These are phyloP conservation scores for Yponomeuta malinellus DNA, from an alignment of 2,888 invertebrate species.

Conservation along the genomic window DNA sequence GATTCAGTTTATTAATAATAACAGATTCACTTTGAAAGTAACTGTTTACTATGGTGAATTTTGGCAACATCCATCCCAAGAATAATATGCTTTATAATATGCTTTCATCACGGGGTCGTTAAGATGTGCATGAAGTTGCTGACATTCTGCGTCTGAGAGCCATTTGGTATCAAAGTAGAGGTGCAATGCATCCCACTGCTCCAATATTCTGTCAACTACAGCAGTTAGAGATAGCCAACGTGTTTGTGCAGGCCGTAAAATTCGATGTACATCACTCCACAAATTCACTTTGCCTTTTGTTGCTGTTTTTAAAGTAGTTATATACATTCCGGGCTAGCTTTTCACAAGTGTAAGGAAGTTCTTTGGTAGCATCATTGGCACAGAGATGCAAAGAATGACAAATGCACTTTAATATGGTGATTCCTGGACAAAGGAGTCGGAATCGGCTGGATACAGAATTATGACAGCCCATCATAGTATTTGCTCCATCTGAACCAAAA, in stretches of 20 bases:
- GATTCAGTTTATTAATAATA: slow-evolving; percentile 3
- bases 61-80: slow-evolving; percentile 14
- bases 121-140: background rate
- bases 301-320: background rate
- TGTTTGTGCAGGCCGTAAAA: slow-evolving; percentile 24
- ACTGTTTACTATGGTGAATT: slow-evolving; percentile 4
- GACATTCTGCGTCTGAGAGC: slow-evolving; percentile 8
- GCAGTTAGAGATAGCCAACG: slow-evolving; percentile 27
- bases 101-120: slow-evolving; percentile 9
- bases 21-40: slow-evolving; percentile 12
- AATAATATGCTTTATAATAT: slow-evolving; percentile 15
- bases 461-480: slow-evolving; percentile 27
- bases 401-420: slow-evolving; percentile 10
- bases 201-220: slow-evolving; percentile 29
- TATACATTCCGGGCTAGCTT: background rate
- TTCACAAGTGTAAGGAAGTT: background rate
- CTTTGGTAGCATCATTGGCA: background rate
- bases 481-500: slow-evolving; percentile 27
- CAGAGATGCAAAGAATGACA: background rate
- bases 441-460: slow-evolving; percentile 32
- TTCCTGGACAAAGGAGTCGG: slow-evolving; percentile 23
- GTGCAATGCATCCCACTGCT: slow-evolving; percentile 31
- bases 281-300: slow-evolving; percentile 17
- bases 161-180: slow-evolving; percentile 17
- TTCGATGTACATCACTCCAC: slow-evolving; percentile 23